Evolutionary conservation across 2,113 vertebrate species (phyloP), one percentile per base, ranked within the genome.

Genomic region (Dasyprocta punctata): DNA sequence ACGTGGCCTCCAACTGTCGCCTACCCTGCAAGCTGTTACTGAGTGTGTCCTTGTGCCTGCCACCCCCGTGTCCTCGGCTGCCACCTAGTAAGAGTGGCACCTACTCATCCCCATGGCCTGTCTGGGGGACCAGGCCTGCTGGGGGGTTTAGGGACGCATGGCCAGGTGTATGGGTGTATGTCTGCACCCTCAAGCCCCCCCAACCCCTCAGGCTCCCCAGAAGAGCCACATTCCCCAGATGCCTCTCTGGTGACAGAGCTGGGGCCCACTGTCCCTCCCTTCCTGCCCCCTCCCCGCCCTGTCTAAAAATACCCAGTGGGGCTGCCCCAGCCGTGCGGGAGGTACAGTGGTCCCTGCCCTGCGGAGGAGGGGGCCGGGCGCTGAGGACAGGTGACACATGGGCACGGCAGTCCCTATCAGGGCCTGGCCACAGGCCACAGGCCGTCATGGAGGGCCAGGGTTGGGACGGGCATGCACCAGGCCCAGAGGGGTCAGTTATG

Each of bases 241-340:
- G 98, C 97, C 75, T 97, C 75, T 85, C 36, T 1, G 2, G 80
- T 97, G 97, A 97, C 94, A 94, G 85, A 95, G 77, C 81, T 71
- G 28, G 93, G 41, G 92, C 95, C 80, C 89, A 54, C 28, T 0
- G 56, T 95, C 54, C 95, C 95, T 96, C 96, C 96, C 95, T 82
- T 71, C 88, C 91, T 28, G 33, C 63, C 54, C 67, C 73, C 89
- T 86, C 97, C 90, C 84, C 33, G 0, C 97, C 91, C 89, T 47
- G 33, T 95, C 96, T 98, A 97, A 97, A 95, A 98, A 93, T 97
- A 98, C 69, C 81, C 94, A 7, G 0, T 60, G 89, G 97, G 97
- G 96, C 96, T 96, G 92, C 96, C 89, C 92, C 17, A 24, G 84
- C 92, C 92, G 52, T 78, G 44, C 69, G 93, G 84, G 83, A 94